These are phyloP conservation scores for Bombylius major DNA, from an alignment of 2,888 invertebrate species.

Conservation along the genomic window DNA sequence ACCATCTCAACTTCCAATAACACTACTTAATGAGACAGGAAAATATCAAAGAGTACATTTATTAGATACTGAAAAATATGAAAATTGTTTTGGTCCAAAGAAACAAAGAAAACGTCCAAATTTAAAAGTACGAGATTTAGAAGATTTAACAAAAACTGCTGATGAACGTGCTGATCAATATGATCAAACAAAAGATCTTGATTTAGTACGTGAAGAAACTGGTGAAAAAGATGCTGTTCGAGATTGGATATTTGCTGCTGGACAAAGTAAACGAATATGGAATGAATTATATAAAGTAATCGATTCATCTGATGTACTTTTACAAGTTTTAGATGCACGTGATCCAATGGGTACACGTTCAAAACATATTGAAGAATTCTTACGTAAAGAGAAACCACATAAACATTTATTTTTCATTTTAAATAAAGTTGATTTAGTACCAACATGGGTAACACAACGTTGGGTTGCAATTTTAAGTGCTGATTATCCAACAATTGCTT, in stretches of 20 bases:
- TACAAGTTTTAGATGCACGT: conserved; percentile 93
- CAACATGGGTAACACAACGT: conserved; percentile 94
- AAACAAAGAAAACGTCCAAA: conserved; percentile 84
- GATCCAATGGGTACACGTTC: conserved; percentile 96
- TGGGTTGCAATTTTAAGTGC: conserved; percentile 92
- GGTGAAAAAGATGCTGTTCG: conserved; percentile 69
- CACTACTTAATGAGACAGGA: conserved; percentile 81
- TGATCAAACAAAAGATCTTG: conserved; percentile 68
- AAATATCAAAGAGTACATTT: conserved; percentile 87
- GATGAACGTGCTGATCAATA: conserved; percentile 64
- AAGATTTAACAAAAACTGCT: conserved; percentile 61
- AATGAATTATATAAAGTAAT: conserved; percentile 98
- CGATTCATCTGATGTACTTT: conserved; percentile 93
- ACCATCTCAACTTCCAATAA: conserved; percentile 87
- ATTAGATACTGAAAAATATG: conserved; percentile 88
- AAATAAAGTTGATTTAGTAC: conserved; percentile 94
- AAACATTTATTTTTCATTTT: conserved; percentile 95
- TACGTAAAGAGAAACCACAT: conserved; percentile 88
- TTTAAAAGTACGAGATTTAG: conserved; percentile 58
- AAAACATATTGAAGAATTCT: conserved; percentile 79
- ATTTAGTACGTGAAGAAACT: conserved; percentile 67
- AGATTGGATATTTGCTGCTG: conserved; percentile 92
- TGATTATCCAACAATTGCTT: conserved; percentile 95
- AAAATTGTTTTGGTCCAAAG: conserved; percentile 90
- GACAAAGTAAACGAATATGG: conserved; percentile 96